phyloP scores from a whole-genome alignment of 2,888 invertebrate species.

The Nineta flava region DNA sequence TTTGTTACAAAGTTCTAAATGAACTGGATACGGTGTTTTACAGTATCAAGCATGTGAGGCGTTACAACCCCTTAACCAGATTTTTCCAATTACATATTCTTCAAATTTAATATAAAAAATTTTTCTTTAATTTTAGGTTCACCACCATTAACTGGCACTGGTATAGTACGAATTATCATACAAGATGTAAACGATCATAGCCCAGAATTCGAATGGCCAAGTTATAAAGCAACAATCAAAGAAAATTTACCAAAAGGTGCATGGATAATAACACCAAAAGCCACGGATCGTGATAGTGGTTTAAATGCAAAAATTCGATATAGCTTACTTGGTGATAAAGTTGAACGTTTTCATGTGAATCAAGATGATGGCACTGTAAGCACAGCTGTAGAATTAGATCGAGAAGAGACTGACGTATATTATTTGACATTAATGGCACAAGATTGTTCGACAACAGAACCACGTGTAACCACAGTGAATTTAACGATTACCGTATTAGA shows the following conservation, averaged over 20 bases:
- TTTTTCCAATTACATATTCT: too few species aligned
- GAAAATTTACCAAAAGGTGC: slow-evolving; percentile 74
- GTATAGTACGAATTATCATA: slow-evolving; percentile 75
- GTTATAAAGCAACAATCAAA: slow-evolving; percentile 58
- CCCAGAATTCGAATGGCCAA: slow-evolving; percentile 71
- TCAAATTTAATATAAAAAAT: too few species aligned
- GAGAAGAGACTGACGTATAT: slow-evolving; percentile 63
- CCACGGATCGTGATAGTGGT: slow-evolving; percentile 69
- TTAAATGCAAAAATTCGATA: slow-evolving; percentile 79
- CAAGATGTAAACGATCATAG: slow-evolving; percentile 91
- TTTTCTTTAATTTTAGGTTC: slow-evolving; percentile 48
- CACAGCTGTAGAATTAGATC: slow-evolving; percentile 55
- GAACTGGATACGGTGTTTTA: too few species aligned
- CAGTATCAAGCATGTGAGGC: too few species aligned
- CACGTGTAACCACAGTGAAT: slow-evolving; percentile 67
- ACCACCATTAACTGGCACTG: slow-evolving; percentile 83
- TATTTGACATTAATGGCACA: slow-evolving; percentile 73
- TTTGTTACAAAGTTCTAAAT: too few species aligned
- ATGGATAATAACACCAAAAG: slow-evolving; percentile 58
- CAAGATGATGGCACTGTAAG: slow-evolving; percentile 62
- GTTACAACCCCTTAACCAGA: too few species aligned
- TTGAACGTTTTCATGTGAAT: slow-evolving; percentile 66
- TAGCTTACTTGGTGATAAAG: slow-evolving; percentile 65
- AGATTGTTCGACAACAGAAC: slow-evolving; percentile 76
- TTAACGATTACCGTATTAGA: slow-evolving; percentile 64